Percentiles rank a stretch among this genome's conserved stretches.
Evolutionary conservation across 2,113 vertebrate species (phyloP).

Genomic region (Platysternon megacephalum): DNA sequence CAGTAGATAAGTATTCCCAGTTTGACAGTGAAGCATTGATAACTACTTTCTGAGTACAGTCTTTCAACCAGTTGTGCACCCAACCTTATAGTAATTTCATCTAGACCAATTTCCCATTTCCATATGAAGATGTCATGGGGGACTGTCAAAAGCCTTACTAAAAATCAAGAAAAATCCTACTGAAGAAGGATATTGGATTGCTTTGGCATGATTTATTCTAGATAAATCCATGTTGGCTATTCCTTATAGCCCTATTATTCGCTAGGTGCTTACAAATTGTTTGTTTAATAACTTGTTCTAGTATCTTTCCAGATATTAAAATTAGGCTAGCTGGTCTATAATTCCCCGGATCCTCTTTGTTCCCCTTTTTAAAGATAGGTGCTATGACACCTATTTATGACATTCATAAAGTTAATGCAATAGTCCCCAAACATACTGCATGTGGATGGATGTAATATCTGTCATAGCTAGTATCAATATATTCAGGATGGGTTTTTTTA

Average conservation of each 20-base stretch:
- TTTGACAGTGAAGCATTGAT: neutral
- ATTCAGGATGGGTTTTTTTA: neutral
- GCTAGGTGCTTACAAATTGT: neutral
- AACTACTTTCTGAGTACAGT: neutral
- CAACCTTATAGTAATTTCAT: neutral
- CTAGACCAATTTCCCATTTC: neutral
- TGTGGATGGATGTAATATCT: neutral
- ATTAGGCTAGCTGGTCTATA: neutral
- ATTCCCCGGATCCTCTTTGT: neutral
- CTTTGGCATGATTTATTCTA: neutral
- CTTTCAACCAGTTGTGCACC: neutral
- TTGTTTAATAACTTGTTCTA: neutral
- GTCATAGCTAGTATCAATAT: neutral
- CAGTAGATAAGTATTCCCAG: neutral
- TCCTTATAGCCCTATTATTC: neutral
- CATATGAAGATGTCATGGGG: neutral
- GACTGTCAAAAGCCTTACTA: neutral
- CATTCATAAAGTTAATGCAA: neutral
- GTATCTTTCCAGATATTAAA: neutral
- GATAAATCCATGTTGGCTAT: neutral
- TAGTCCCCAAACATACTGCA: neutral
- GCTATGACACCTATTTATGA: too few relatives aligned
- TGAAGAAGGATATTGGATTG: neutral
- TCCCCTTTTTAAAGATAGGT: neutral
- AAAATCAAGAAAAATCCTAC: neutral